phyloP scores from a whole-genome alignment of 2,888 invertebrate species.

The Scrobipalpa atriplicella region DNA sequence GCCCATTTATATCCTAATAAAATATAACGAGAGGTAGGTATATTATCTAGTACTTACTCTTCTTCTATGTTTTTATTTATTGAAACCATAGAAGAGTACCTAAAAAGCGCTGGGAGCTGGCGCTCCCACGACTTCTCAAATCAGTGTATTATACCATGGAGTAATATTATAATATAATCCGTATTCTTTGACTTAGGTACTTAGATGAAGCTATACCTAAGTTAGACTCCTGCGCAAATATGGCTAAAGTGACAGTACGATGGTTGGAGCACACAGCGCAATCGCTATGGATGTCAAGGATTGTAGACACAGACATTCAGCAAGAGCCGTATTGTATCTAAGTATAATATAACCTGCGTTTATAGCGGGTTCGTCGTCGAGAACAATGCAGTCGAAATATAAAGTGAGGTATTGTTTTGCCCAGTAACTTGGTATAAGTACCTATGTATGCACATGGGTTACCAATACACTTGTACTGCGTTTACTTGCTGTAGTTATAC shows the following conservation, averaged over 20 bases:
- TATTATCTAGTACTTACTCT: too few species aligned
- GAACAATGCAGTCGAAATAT: constrained; percentile 4
- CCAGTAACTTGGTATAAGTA: too few species aligned
- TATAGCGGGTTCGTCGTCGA: neutral
- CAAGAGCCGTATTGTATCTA: neutral
- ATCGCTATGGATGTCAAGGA: constrained; percentile 1
- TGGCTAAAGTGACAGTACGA: neutral
- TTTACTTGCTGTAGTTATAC: neutral
- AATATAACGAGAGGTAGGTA: neutral
- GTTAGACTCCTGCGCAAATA: neutral
- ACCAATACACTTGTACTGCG: neutral
- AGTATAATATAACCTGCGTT: neutral
- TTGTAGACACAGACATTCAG: neutral
- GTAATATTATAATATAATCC: too few species aligned
- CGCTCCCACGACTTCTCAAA: too few species aligned
- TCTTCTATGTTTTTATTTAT: too few species aligned
- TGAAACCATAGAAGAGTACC: too few species aligned
- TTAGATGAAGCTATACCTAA: neutral
- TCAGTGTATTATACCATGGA: too few species aligned
- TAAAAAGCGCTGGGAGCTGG: too few species aligned
- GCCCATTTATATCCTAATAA: constrained; percentile 2
- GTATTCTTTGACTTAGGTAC: too few species aligned
- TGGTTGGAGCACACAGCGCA: neutral
- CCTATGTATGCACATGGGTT: too few species aligned
- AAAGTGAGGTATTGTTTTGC: constrained; percentile 1